Evolutionary conservation across 2,888 invertebrate genomes (phyloP).

Genomic region (Stenurella melanura): DNA sequence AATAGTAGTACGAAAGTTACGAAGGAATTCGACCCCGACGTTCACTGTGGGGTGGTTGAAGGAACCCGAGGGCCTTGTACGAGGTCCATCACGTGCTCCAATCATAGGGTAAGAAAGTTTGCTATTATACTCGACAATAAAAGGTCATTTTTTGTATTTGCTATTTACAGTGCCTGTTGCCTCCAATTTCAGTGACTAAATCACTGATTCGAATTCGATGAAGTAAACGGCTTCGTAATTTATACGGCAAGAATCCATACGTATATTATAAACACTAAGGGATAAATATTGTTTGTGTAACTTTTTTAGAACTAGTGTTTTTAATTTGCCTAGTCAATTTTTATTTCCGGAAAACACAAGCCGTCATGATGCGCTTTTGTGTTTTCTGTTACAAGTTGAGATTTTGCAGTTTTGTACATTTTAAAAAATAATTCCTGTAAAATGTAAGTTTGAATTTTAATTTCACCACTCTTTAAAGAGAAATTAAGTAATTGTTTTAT

Average conservation of each 20-base stretch:
- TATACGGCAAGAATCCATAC: constrained; percentile 39
- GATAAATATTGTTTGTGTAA: background rate
- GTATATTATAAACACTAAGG: constrained; percentile 36
- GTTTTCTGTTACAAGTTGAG: background rate
- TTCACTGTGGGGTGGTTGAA: constrained; percentile 87
- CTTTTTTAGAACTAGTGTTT: constrained; percentile 23
- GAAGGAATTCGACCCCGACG: constrained; percentile 85
- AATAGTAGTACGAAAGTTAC: constrained; percentile 60
- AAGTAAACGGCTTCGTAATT: constrained; percentile 39
- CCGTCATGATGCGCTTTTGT: background rate
- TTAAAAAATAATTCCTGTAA: constrained; percentile 10
- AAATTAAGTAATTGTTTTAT: background rate
- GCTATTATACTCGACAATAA: background rate
- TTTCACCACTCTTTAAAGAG: background rate
- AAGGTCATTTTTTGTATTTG: constrained; percentile 31
- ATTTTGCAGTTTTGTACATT: background rate
- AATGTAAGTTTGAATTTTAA: background rate
- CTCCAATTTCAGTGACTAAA: constrained; percentile 38
- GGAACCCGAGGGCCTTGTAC: constrained; percentile 85
- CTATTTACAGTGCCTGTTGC: constrained; percentile 41
- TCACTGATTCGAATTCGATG: constrained; percentile 41
- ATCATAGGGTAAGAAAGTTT: constrained; percentile 64
- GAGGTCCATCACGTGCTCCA: constrained; percentile 81
- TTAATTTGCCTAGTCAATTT: constrained; percentile 6
- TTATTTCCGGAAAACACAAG: background rate